Base-by-base conservation (phyloP, 2,888 invertebrate genomes). In the Sisyra terminalis region DNA sequence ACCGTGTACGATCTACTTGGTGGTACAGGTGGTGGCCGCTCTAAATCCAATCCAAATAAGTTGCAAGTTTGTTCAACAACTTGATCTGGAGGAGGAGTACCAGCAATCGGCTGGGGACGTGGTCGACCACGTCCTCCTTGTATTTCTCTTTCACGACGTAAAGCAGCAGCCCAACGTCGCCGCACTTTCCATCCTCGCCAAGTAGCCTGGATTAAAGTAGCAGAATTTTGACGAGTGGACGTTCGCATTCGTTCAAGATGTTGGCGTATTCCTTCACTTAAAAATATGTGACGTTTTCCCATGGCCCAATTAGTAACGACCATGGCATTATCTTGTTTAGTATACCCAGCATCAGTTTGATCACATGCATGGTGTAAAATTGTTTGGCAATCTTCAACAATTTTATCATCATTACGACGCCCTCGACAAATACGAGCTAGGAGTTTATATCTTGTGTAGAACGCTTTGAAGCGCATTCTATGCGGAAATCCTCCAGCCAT, bases 401-500 rank as follows among this genome's bases (percentile, higher is more conserved):
- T 51, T 3, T 77, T 75, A 55, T 79, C 82, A 55, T 80, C 80
- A 53, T 80, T 79, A 41, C 69, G 69, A 13, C 78, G 65, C 5
- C 74, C 66, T 53, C 69, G 71, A 48, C 76, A 74, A 57, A 85
- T 85, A n/a, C 84, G 80, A 43, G 84, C 87, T 52, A 92, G 66
- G 56, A 88, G 73, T 50, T 84, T 73, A 65, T 93, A 94, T 18
- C 92, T 74, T 1, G 76, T 72, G 58, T 83, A 83, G 64, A 93
- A 93, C 30, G 87, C 87, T 58, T 88, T 90, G 64, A 92, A 93
- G 16, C 92, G 74, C 89, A 93, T 88, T 52, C 90, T 73, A 61
- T 94, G 93, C 17, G 93, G 93, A 63, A 86, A 90, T 7, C 92
- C 92, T 54, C 86, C 86, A 10, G 90, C 89, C 92, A 93, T 93